phyloP scores from a whole-genome alignment of 2,888 invertebrate species.

The Drosophila mimica region DNA sequence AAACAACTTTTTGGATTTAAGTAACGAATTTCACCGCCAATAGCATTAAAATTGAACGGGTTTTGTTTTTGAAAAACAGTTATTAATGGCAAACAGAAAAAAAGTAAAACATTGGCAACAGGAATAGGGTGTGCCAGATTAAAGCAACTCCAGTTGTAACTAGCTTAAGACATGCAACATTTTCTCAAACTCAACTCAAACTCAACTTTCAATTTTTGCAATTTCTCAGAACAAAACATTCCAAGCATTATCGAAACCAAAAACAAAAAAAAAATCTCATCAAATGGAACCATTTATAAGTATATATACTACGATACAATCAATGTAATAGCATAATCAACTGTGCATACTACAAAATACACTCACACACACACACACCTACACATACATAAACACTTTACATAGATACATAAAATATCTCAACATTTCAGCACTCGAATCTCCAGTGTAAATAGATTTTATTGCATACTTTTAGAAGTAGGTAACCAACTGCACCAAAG shows the following conservation, averaged over 20 bases:
- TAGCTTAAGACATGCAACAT: constrained; percentile 49
- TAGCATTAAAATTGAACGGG: constrained; percentile 63
- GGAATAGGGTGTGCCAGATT: neutral
- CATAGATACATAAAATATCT: constrained; percentile 28
- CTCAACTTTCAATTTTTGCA: constrained; percentile 45
- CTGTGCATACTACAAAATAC: constrained; percentile 56
- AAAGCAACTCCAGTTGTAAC: constrained; percentile 41
- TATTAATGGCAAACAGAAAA: constrained; percentile 3
- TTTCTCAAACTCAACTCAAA: constrained; percentile 32
- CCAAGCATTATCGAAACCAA: constrained; percentile 36
- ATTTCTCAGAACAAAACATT: constrained; percentile 41
- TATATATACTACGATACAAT: constrained; percentile 69
- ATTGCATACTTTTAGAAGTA: constrained; percentile 70
- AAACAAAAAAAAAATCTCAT: constrained; percentile 25
- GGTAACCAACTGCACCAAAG: constrained; percentile 72
- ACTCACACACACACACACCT: constrained; percentile 21
- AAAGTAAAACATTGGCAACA: neutral
- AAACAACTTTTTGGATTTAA: constrained; percentile 46
- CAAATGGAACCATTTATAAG: constrained; percentile 58
- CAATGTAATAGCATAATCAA: constrained; percentile 74
- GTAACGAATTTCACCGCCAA: constrained; percentile 78
- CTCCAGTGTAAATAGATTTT: constrained; percentile 79
- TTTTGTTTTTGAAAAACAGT: constrained; percentile 38
- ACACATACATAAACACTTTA: neutral
- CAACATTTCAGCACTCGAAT: constrained; percentile 59